Evolutionary conservation across 2,113 vertebrate genomes (phyloP).

Genomic region (Ovis aries): ARS-UI_Ramb_v3.0 NC_056054.1:4603001-4603500

Average conservation of each 20-base stretch:
- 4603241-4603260: not conserved
- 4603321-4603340: accelerated
- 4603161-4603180: not conserved
- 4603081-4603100: accelerated
- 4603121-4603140: too few relatives aligned
- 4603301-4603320: not conserved
- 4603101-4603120: not conserved
- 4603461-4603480: not conserved
- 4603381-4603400: not conserved
- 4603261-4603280: accelerated
- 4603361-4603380: too few relatives aligned
- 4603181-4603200: not conserved
- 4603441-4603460: not conserved
- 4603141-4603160: accelerated
- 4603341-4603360: accelerated
- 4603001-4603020: not conserved
- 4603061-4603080: accelerated
- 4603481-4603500: not conserved
- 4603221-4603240: accelerated
- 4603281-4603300: accelerated
- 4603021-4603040: accelerated
- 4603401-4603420: not conserved
- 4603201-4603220: accelerated
- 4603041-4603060: not conserved
- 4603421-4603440: not conserved